A percentile compares a stretch with the other conserved stretches of the same genome.
Conservation (phyloP, 2,113 vertebrate genomes). For the Archilochus colubris region DNA sequence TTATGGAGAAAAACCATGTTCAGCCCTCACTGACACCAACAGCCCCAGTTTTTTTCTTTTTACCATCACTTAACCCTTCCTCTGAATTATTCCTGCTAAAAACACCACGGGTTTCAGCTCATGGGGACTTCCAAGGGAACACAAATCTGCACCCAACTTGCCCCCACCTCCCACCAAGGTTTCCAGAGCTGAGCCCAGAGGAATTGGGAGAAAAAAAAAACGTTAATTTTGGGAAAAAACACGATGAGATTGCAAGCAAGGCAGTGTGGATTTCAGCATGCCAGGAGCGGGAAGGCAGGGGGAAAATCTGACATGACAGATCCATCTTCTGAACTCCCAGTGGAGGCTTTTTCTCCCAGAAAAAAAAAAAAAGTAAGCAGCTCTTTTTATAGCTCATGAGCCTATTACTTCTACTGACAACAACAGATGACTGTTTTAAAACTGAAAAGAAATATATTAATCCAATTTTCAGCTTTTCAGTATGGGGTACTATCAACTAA, state of each 20-base stretch:
- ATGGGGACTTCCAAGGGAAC: rapidly evolving
- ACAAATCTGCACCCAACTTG: not conserved
- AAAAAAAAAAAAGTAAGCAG: not conserved
- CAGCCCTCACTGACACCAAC: not conserved
- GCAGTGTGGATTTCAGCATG: not conserved
- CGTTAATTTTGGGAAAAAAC: not conserved
- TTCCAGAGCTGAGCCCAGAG: not conserved
- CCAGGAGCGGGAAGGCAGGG: not conserved
- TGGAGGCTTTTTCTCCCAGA: not conserved
- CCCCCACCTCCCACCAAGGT: not conserved
- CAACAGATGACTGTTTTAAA: conserved; percentile 26
- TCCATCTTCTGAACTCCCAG: conserved; percentile 12
- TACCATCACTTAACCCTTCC: not conserved
- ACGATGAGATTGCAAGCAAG: not conserved
- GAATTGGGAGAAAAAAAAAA: not conserved
- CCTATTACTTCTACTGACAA: conserved; percentile 5
- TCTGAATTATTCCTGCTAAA: not conserved
- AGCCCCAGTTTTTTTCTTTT: not conserved
- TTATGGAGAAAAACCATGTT: not conserved
- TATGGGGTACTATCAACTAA: not conserved
- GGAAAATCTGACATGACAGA: not conserved
- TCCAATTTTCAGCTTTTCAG: conserved; percentile 50
- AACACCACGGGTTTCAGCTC: not conserved
- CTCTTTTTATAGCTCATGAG: conserved; percentile 12
- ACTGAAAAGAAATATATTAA: conserved; percentile 6